Conservation (phyloP, 2,888 invertebrate species). For the Pollenia amentaria region DNA sequence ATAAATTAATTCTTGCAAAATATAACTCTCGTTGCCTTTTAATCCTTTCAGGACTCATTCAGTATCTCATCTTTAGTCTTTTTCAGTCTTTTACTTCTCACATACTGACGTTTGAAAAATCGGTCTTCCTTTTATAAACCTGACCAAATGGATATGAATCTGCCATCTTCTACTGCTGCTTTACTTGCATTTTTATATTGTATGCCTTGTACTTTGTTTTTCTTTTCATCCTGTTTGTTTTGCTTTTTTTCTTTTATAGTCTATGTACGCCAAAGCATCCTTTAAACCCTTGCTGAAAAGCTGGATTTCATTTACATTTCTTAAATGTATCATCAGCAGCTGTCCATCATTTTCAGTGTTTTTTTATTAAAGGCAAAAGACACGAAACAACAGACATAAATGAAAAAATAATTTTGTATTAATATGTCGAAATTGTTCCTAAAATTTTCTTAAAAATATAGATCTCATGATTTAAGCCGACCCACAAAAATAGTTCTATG, state of each 20-base stretch:
- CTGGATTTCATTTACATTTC: conserved; percentile 61
- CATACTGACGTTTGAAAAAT: conserved; percentile 42
- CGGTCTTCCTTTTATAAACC: conserved; percentile 37
- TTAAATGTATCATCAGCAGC: conserved; percentile 46
- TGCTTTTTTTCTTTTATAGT: conserved; percentile 1
- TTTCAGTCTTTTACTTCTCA: conserved; percentile 5
- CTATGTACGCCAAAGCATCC: conserved; percentile 44
- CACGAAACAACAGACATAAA: conserved; percentile 14
- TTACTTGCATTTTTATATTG: conserved; percentile 35
- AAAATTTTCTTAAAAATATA: no score
- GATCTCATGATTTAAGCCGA: no score
- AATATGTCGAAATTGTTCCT: no score
- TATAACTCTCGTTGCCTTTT: conserved; percentile 26
- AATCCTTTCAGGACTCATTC: conserved; percentile 47
- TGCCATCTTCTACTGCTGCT: neutral
- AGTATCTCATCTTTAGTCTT: conserved; percentile 3
- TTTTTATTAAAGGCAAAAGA: no score
- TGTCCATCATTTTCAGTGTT: conserved; percentile 57
- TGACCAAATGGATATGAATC: conserved; percentile 27
- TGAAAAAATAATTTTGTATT: conserved; percentile 29
- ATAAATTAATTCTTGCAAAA: conserved; percentile 9
- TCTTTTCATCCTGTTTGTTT: conserved; percentile 10
- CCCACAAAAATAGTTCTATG: no score
- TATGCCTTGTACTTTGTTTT: conserved; percentile 13
- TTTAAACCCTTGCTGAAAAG: conserved; percentile 66